Conservation (phyloP, 2,888 invertebrate species). For the Euzetes globulus region DNA sequence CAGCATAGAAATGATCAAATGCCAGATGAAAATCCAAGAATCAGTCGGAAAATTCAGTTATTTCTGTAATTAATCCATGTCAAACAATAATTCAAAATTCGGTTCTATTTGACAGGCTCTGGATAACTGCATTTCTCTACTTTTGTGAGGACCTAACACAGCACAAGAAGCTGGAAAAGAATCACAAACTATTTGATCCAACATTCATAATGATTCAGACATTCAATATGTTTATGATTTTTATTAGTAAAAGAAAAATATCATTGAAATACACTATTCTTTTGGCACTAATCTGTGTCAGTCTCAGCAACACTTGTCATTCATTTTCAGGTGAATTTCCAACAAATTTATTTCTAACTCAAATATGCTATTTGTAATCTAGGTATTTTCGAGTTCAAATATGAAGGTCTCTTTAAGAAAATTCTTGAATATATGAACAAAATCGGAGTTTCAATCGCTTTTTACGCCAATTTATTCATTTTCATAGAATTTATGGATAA, state of each 20-base stretch:
- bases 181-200: neutral
- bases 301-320: neutral
- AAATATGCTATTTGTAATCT: too few species aligned
- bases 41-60: neutral
- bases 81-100: neutral
- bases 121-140: neutral
- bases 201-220: slow-evolving; percentile 8
- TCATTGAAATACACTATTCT: neutral
- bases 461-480: neutral
- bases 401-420: neutral
- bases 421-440: neutral
- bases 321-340: neutral
- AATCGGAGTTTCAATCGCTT: neutral
- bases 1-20: neutral
- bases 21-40: neutral
- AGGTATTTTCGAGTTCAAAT: neutral
- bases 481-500: neutral
- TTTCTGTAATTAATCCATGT: neutral
- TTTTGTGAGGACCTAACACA: neutral
- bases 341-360: neutral
- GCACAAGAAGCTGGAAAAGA: neutral
- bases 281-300: neutral
- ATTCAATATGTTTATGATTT: neutral
- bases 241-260: neutral
- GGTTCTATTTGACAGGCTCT: neutral